Evolutionary conservation across 2,113 vertebrate genomes (phyloP).

Genomic region (Pteropus alecto): DNA sequence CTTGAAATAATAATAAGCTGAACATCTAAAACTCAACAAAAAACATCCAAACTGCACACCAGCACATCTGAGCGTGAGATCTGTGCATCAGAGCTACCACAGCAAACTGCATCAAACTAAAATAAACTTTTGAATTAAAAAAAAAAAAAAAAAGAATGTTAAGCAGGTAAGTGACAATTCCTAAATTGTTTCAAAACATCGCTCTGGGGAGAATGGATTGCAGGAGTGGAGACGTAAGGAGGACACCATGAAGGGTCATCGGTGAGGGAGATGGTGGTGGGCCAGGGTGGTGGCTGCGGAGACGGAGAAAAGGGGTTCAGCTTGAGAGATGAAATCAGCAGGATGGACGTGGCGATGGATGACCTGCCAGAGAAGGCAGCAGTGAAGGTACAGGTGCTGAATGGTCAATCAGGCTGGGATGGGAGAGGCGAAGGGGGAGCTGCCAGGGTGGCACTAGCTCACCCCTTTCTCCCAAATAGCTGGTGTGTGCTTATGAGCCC

Average conservation of each 20-base stretch:
- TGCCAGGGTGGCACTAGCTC: background rate
- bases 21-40: no score
- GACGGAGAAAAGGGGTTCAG: background rate
- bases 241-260: background rate
- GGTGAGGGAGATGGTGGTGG: accelerated
- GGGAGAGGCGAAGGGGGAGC: background rate
- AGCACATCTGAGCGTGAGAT: no score
- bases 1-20: no score
- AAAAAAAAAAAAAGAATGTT: background rate
- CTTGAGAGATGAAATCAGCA: background rate
- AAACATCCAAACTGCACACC: no score
- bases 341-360: accelerated
- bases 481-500: background rate
- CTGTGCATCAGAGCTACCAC: no score
- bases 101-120: no score
- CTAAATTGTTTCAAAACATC: background rate
- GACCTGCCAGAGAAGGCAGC: background rate
- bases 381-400: background rate
- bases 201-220: background rate
- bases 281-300: background rate
- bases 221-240: background rate
- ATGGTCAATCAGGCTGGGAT: background rate
- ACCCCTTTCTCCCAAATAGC: background rate
- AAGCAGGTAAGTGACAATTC: background rate
- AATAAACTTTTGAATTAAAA: no score